Evolutionary conservation across 1,140 invertebrate species (phyloP), one percentile per base, ranked within the genome.

Genomic region (Rhagoletis zephyria): DNA sequence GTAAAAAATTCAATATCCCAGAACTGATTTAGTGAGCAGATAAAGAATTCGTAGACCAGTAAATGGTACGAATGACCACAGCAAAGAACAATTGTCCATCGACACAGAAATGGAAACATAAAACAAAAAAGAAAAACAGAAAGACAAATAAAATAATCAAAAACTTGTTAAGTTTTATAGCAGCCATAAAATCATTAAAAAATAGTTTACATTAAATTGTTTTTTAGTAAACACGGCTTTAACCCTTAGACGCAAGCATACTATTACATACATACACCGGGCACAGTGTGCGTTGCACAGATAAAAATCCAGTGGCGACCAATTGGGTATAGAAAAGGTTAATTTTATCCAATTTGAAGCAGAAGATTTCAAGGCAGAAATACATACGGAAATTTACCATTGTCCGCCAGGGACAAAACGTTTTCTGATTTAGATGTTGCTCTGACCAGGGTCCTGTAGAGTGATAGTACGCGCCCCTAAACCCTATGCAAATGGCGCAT

Each of bases 141-240:
- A 67, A 67, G 10, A 67, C 65, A 10, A 67, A 40, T 67, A 40
- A 67, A 74, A 74, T 48, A 74, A 56, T 56, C 10, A 56, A 56
- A 7, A 56, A 10, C 51, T 74, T 74, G 10, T 6, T 6, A 12
- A 16, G 4, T 74, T 74, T 74, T 74, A 74, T 48, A 16, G 14
- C 67, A 14, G 14, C 5, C 42, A n/a, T 74, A 74, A 74, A 74
- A 74, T 74, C 67, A 74, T 74, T 6, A 74, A 74, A 48, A 48
- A 74, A 74, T 42, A 42, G 65, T 67, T 40, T 40, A 19, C 4
- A 67, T 7, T 30, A 3, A n/a, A 40, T 67, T 42, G 30, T 4
- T 40, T 67, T 67, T 67, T 67, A 67, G 42, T 67, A 67, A 67
- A 67, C 65, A 10, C 30, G 65, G 30, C 19, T 42, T 42, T 67